Percentiles rank a stretch among this genome's conserved stretches.
These are phyloP conservation scores for Anabacerthia variegaticeps DNA, from an alignment of 2,797 vertebrate species.

Conservation along the genomic window DNA sequence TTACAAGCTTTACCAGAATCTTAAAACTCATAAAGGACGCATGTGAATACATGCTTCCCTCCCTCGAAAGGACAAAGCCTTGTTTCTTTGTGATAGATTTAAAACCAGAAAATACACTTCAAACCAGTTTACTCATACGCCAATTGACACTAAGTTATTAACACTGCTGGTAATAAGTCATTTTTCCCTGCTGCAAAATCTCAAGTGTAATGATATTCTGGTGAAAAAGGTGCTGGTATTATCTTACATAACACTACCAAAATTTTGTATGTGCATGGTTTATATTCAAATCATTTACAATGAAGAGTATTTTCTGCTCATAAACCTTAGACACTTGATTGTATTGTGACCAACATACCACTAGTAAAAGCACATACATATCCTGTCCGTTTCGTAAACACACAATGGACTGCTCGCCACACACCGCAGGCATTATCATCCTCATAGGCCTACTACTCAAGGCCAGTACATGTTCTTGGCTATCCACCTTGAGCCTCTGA, in stretches of 20 bases:
- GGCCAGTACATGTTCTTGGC: conserved; percentile 11
- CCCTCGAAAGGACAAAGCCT: background rate
- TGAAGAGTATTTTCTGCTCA: conserved; percentile 52
- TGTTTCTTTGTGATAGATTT: conserved; percentile 1
- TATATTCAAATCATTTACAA: background rate
- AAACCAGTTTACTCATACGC: background rate
- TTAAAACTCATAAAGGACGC: background rate
- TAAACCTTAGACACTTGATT: background rate
- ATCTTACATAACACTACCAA: background rate
- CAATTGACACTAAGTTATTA: background rate
- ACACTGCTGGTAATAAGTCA: background rate
- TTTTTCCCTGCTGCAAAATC: background rate
- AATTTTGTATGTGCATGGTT: background rate
- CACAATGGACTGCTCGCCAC: conserved; percentile 5
- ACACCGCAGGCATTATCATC: conserved; percentile 5
- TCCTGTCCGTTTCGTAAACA: background rate
- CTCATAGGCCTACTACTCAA: conserved; percentile 37
- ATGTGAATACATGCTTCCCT: background rate
- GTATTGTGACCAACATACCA: background rate
- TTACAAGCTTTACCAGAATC: background rate
- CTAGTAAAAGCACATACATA: background rate
- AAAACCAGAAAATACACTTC: conserved; percentile 66
- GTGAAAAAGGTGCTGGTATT: background rate
- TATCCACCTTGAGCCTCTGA: conserved; percentile 42
- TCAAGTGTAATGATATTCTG: background rate